Conservation (phyloP, 2,113 vertebrate species). For the Corythoichthys haematopterus region DNA sequence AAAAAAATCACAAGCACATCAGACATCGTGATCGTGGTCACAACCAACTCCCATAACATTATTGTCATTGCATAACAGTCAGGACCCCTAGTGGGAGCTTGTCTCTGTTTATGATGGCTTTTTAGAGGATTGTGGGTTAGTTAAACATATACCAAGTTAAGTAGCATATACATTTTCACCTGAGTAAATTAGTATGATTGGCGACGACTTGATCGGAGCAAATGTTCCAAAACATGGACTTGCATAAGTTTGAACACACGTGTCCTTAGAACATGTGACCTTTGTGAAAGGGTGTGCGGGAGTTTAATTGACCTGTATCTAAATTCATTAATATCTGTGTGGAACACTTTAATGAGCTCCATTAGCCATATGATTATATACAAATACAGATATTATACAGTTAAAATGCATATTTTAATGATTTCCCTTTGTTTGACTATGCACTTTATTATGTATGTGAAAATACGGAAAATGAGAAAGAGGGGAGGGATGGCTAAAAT, state of each 20-base stretch:
- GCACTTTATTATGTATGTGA: not conserved
- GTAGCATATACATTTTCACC: not conserved
- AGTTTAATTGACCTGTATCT: constrained; percentile 9
- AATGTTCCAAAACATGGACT: constrained; percentile 12
- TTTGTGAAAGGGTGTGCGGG: constrained; percentile 5
- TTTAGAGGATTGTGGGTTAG: not conserved
- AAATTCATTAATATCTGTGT: not conserved
- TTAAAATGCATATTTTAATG: not conserved
- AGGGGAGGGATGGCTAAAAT: constrained; percentile 57
- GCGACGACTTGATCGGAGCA: not conserved
- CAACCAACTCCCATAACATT: not conserved
- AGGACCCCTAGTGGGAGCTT: not conserved
- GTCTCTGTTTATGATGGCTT: not conserved
- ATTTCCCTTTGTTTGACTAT: constrained; percentile 3
- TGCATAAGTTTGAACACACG: constrained; percentile 32
- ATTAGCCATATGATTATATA: not conserved
- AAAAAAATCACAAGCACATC: constrained; percentile 30
- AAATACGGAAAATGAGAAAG: constrained; percentile 32
- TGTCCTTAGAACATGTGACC: constrained; percentile 28
- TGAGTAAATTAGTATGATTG: not conserved
- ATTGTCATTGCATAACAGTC: not conserved
- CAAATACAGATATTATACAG: not conserved
- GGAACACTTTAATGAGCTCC: not conserved
- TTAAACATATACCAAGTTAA: constrained; percentile 5
- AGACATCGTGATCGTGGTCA: no score